phyloP scores from a whole-genome alignment of 1,140 invertebrate genomes.

The Lordiphosa mommai region DNA sequence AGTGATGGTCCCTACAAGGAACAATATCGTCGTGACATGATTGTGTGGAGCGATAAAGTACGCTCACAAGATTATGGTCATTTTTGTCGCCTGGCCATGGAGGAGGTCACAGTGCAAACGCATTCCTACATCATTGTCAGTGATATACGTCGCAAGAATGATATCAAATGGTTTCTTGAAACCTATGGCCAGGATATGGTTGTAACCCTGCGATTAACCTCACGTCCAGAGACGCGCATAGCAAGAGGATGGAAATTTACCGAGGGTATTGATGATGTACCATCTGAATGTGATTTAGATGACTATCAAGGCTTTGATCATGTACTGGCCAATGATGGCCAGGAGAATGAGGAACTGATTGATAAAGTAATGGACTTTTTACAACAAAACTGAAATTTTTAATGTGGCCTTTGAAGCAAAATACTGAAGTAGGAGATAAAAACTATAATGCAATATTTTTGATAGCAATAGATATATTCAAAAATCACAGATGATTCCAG shows the following conservation, averaged over 20 bases:
- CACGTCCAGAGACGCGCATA: conserved; percentile 84
- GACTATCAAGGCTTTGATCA: conserved; percentile 84
- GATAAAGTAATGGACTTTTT: conserved; percentile 34
- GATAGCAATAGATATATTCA: too few species aligned
- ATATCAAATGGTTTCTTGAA: conserved; percentile 91
- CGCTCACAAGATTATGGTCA: conserved; percentile 89
- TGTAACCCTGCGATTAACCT: conserved; percentile 86
- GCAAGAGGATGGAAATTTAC: conserved; percentile 89
- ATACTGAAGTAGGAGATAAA: too few species aligned
- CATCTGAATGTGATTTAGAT: conserved; percentile 88
- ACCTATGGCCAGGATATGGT: conserved; percentile 82
- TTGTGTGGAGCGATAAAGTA: conserved; percentile 93
- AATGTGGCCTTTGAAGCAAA: too few species aligned
- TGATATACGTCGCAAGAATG: conserved; percentile 92
- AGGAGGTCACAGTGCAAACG: conserved; percentile 84
- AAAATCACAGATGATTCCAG: too few species aligned
- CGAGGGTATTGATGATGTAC: conserved; percentile 85
- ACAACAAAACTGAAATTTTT: conserved; percentile 27
- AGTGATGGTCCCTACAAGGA: conserved; percentile 94
- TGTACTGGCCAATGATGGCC: conserved; percentile 80
- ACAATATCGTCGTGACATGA: conserved; percentile 91
- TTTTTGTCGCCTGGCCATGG: conserved; percentile 91
- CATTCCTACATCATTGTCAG: conserved; percentile 88
- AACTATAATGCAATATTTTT: too few species aligned
- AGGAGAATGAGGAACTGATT: conserved; percentile 32